A percentile compares a stretch with the other conserved stretches of the same genome.
Conservation (phyloP, 1,140 invertebrate species). For the Drosophila pruinosa region DNA sequence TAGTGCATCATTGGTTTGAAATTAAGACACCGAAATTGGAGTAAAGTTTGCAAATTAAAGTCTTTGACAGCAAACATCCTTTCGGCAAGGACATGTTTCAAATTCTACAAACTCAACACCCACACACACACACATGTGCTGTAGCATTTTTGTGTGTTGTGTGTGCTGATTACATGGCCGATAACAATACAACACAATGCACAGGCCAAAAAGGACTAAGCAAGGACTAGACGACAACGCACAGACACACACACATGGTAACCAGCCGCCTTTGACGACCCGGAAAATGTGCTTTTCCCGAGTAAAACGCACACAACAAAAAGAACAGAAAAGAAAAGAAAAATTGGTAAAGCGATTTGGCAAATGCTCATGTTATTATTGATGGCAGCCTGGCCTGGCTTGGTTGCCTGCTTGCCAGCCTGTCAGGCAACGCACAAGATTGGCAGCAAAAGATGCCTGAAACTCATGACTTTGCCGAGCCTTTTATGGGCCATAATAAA, state of each 20-base stretch:
- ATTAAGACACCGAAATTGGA: conserved; percentile 14
- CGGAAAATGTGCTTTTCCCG: conserved; percentile 48
- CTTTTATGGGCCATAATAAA: conserved; percentile 65
- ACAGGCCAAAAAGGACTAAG: not conserved
- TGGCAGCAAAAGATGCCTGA: conserved; percentile 22
- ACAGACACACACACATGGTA: not conserved
- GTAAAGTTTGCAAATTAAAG: conserved; percentile 16
- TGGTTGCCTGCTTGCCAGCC: not conserved
- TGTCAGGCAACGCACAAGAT: conserved; percentile 21
- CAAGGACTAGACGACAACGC: conserved; percentile 8
- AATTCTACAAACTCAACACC: not conserved
- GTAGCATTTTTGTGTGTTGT: not conserved
- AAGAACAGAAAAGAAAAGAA: not conserved
- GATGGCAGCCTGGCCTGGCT: conserved; percentile 41
- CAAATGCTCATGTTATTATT: conserved; percentile 75
- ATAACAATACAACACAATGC: conserved; percentile 22
- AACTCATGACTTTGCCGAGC: conserved; percentile 42
- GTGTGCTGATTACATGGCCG: conserved; percentile 20
- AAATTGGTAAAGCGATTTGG: conserved; percentile 74
- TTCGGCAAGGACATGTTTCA: conserved; percentile 15
- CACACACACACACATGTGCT: not conserved
- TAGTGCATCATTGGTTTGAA: conserved; percentile 8
- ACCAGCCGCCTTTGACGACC: conserved; percentile 7
- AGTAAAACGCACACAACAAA: no score
- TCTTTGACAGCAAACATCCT: conserved; percentile 2